Conservation (phyloP, 2,113 vertebrate genomes). For the Forbesichthys papilliferus region DNA sequence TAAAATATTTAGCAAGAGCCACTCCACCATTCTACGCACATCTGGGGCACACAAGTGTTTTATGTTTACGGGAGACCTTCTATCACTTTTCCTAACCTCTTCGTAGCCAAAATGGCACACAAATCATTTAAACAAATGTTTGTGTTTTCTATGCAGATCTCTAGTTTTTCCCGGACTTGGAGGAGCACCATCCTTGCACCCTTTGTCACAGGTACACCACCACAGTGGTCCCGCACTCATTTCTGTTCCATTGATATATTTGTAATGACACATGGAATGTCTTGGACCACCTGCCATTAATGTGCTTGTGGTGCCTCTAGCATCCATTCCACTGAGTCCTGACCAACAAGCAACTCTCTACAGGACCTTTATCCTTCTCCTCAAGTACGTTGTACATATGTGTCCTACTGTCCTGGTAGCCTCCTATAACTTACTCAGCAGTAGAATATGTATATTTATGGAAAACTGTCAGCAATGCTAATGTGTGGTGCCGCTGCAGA, state of each 20-base stretch:
- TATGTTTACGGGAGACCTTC: too few species aligned
- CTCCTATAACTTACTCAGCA: neutral
- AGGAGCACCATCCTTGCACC: slow-evolving; percentile 84
- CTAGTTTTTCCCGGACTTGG: slow-evolving; percentile 82
- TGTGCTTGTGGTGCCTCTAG: slow-evolving; percentile 59
- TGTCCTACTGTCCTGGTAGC: neutral
- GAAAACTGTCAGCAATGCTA: too few species aligned
- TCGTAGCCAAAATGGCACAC: neutral
- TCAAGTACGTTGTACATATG: slow-evolving; percentile 82
- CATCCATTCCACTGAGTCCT: slow-evolving; percentile 83
- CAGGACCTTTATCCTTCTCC: slow-evolving; percentile 83
- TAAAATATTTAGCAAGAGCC: too few species aligned
- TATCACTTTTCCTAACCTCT: too few species aligned
- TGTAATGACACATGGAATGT: neutral
- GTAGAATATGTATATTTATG: too few species aligned
- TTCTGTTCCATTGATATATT: neutral
- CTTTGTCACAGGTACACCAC: slow-evolving; percentile 82
- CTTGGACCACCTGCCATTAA: slow-evolving; percentile 4
- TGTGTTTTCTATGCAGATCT: slow-evolving; percentile 54
- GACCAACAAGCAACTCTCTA: slow-evolving; percentile 83
- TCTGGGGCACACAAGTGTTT: too few species aligned
- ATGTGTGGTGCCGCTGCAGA: too few species aligned
- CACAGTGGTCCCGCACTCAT: neutral
- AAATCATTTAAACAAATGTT: neutral
- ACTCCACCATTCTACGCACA: too few species aligned